Percentiles rank a stretch among this genome's conserved stretches.
phyloP scores from a whole-genome alignment of 2,888 invertebrate species.

The Metacarcinus magister region DNA sequence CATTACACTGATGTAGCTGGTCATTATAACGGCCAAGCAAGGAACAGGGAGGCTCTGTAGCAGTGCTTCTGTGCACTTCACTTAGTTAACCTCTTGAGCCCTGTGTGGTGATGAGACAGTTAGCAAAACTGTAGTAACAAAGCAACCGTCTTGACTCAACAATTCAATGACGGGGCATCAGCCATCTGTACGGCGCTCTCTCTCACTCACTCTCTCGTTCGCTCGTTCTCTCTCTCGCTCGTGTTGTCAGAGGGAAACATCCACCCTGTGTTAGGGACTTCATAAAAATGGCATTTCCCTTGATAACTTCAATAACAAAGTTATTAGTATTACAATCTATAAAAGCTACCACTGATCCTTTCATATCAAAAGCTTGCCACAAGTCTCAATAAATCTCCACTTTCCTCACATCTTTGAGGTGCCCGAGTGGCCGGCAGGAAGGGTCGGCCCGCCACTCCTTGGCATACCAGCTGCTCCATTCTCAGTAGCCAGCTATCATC shows the following conservation, averaged over 20 bases:
- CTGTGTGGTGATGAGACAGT: constrained; percentile 42
- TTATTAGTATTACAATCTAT: constrained; percentile 51
- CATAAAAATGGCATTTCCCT: constrained; percentile 26
- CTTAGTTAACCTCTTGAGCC: neutral
- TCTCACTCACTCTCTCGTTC: neutral
- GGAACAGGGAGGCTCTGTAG: constrained; percentile 1
- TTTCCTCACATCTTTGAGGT: neutral
- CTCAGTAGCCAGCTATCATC: constrained; percentile 74
- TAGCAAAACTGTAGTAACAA: constrained; percentile 36
- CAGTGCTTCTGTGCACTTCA: neutral
- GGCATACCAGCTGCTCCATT: constrained; percentile 57
- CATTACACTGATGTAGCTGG: constrained; percentile 44
- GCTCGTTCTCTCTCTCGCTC: neutral
- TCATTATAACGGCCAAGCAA: constrained; percentile 38
- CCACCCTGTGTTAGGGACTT: neutral
- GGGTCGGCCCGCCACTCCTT: neutral
- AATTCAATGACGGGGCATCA: constrained; percentile 43
- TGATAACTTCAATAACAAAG: constrained; percentile 51
- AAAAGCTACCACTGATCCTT: constrained; percentile 46
- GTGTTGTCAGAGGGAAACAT: constrained; percentile 50
- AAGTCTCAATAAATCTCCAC: constrained; percentile 57
- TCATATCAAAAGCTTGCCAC: constrained; percentile 55
- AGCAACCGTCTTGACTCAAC: constrained; percentile 12
- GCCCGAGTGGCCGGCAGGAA: neutral
- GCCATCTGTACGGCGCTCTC: constrained; percentile 53